Evolutionary conservation across 2,888 invertebrate genomes (phyloP).

Genomic region (Petrophora chlorosata): DNA sequence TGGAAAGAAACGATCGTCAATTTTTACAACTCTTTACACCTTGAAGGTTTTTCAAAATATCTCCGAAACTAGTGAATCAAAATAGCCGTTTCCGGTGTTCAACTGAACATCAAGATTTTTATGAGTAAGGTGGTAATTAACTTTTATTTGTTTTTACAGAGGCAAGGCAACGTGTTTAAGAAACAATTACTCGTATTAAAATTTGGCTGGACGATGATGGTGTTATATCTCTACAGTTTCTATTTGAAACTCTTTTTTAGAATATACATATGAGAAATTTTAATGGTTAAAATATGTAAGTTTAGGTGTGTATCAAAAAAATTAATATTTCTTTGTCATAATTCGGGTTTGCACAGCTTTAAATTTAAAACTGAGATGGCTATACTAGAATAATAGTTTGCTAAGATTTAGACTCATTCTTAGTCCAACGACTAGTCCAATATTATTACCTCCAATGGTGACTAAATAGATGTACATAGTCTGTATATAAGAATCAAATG

Average conservation of each 20-base stretch:
- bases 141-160: slow-evolving; percentile 59
- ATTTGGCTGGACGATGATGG: slow-evolving; percentile 64
- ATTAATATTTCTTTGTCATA: not conserved
- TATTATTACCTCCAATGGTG: slow-evolving; percentile 34
- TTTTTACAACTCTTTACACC: no score
- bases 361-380: slow-evolving; percentile 19
- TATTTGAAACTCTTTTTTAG: slow-evolving; percentile 55
- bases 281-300: not conserved
- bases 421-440: slow-evolving; percentile 41
- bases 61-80: no score
- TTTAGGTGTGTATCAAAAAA: slow-evolving; percentile 1
- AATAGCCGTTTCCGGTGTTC: no score
- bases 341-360: slow-evolving; percentile 18
- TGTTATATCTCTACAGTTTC: slow-evolving; percentile 65
- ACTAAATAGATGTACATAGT: slow-evolving; percentile 35
- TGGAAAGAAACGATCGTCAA: no score
- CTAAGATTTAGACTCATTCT: slow-evolving; percentile 24
- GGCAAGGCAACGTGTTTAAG: slow-evolving; percentile 46
- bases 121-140: slow-evolving; percentile 6
- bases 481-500: slow-evolving; percentile 45
- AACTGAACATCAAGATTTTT: no score
- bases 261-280: slow-evolving; percentile 33
- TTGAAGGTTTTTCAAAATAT: no score
- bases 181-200: slow-evolving; percentile 59
- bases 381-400: slow-evolving; percentile 17